Base-by-base conservation (phyloP, 2,888 invertebrate species). In the Drosophila kanekoi region DNA sequence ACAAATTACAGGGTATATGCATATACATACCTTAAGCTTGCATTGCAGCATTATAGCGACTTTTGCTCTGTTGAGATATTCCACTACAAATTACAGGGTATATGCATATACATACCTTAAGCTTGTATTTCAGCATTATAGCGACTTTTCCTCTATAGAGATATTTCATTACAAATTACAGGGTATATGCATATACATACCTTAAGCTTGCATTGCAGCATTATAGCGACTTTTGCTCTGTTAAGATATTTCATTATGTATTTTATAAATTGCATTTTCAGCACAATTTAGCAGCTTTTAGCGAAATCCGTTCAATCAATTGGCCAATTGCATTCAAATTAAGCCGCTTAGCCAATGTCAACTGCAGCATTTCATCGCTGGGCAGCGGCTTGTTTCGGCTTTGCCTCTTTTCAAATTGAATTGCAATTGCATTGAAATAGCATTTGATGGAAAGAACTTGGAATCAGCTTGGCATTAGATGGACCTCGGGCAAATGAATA, bases 271-370 rank as follows among this genome's bases (percentile, higher is more conserved):
- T 73, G 79, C 58, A 87, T 73, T 84, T 82, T 35, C 49, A 67
- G 69, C 67, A 58, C 60, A 69, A 79, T 79, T 84, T 65, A 59
- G 67, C 69, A 23, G 5, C 23, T 49, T 8, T 1, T 28, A 58
- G 37, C 45, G 44, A 38, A 64, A 45, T 44, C 59, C 49, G 51
- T 43, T 16, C 20, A 41, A 59, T 70, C 78, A 64, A 66, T 52
- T 76, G 67, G 43, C 73, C 57, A 62, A 41, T 53, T 69, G 23
- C 23, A 70, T 59, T 68, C 56, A 68, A 70, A 74, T 70, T 72
- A 89, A 87, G 77, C 72, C 65, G 72, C 81, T 79, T 87, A 83
- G 70, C 69, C 63, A 49, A 67, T 37, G 52, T 69, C 69, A 66
- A 61, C 44, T 58, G 63, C 51, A 67, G 64, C 43, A n/a, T n/a